These are phyloP conservation scores for Liopterus haemorrhoidalis DNA, from an alignment of 2,888 invertebrate genomes.

Conservation along the genomic window DNA sequence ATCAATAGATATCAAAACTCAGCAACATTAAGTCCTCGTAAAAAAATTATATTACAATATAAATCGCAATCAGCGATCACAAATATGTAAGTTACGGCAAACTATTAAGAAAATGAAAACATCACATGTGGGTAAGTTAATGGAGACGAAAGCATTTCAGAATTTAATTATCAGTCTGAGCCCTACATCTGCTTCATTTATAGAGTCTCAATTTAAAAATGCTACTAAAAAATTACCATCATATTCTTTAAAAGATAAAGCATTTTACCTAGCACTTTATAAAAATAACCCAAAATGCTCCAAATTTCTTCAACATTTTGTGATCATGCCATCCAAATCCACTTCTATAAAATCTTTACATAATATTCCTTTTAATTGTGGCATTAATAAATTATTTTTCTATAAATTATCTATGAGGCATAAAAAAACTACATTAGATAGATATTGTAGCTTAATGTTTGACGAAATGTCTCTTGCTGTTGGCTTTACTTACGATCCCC, in stretches of 20 bases:
- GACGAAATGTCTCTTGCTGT: slow-evolving; percentile 9
- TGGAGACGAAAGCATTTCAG: no score
- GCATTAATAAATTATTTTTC: slow-evolving; percentile 2
- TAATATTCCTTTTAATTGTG: slow-evolving; percentile 3
- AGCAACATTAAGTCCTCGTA: no score
- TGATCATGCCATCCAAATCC: background rate
- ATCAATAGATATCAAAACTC: no score
- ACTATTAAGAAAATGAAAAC: background rate
- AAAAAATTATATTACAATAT: no score
- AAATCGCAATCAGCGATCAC: no score
- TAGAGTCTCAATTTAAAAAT: background rate
- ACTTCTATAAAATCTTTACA: background rate
- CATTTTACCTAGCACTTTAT: background rate
- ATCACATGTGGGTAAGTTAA: no score
- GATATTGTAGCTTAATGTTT: slow-evolving; percentile 14
- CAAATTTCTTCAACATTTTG: background rate
- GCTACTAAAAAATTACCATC: slow-evolving; percentile 5
- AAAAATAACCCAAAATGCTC: slow-evolving; percentile 6
- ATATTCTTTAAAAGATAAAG: slow-evolving; percentile 4
- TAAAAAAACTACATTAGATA: slow-evolving; percentile 7
- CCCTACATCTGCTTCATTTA: no score
- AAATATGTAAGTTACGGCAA: background rate
- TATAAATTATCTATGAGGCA: background rate
- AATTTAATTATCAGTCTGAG: no score
- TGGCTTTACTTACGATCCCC: background rate